Evolutionary conservation across 64 coral and sea anemone genomes (phyloP).

Genomic region (Montipora efflorescens): DNA sequence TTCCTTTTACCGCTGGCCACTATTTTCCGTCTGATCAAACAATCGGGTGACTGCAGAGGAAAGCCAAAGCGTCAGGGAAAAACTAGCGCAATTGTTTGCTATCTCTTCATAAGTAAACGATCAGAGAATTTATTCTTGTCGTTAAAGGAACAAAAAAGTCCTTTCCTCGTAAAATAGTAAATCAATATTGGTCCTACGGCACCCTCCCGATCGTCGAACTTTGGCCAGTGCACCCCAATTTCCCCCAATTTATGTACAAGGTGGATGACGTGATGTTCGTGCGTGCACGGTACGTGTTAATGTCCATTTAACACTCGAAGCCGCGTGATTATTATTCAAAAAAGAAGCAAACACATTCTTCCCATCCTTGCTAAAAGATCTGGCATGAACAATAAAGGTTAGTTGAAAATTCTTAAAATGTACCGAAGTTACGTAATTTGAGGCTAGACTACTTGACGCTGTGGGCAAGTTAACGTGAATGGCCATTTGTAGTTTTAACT

Average conservation of each 20-base stretch:
- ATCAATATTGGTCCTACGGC: neutral
- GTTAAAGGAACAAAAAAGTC: too few species aligned
- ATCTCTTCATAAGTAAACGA: too few species aligned
- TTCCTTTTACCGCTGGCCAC: neutral
- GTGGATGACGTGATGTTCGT: neutral
- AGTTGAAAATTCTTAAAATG: neutral
- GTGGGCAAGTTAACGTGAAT: too few species aligned
- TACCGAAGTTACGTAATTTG: too few species aligned
- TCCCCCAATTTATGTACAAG: neutral
- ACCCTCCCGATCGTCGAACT: neutral
- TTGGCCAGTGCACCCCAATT: neutral
- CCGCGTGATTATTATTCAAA: neutral
- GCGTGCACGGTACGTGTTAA: neutral
- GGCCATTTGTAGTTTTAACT: too few species aligned
- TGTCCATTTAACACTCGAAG: neutral
- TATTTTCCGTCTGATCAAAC: neutral
- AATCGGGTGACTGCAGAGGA: neutral
- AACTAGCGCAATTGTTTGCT: too few species aligned
- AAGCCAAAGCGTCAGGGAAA: too few species aligned
- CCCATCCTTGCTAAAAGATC: neutral
- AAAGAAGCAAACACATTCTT: neutral
- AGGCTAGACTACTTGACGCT: too few species aligned
- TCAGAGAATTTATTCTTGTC: too few species aligned
- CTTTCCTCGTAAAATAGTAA: neutral
- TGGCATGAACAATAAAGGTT: conserved; percentile 13